Evolutionary conservation across 2,888 invertebrate species (phyloP).

Genomic region (Drosophila mimica): DNA sequence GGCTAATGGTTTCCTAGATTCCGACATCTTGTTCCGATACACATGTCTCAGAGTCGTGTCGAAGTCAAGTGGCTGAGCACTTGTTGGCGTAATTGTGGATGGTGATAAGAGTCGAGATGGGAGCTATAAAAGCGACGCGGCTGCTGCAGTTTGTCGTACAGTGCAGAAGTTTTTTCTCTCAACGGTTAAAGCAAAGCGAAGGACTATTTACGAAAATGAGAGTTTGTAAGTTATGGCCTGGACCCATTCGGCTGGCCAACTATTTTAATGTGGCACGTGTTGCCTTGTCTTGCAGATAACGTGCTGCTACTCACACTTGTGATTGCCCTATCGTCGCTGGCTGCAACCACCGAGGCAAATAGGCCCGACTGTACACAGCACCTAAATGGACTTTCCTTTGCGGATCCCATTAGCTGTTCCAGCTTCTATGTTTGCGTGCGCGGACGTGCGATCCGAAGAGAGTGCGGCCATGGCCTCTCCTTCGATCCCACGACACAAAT

Average conservation of each 20-base stretch:
- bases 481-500: constrained; percentile 53
- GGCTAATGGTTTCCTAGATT: constrained; percentile 30
- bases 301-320: constrained; percentile 55
- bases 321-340: constrained; percentile 35
- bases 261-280: not conserved
- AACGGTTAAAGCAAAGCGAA: constrained; percentile 29
- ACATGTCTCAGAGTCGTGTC: constrained; percentile 30
- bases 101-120: constrained; percentile 34
- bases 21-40: constrained; percentile 35
- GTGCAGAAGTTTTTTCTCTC: constrained; percentile 39
- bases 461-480: constrained; percentile 46
- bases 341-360: constrained; percentile 35
- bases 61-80: constrained; percentile 43
- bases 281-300: constrained; percentile 38
- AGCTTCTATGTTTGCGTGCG: constrained; percentile 57
- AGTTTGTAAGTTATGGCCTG: constrained; percentile 49
- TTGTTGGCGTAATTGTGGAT: constrained; percentile 21
- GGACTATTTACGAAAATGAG: constrained; percentile 48
- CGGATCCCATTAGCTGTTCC: constrained; percentile 57
- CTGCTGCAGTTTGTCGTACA: constrained; percentile 25
- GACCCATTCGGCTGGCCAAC: not conserved
- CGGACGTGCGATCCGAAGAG: constrained; percentile 46
- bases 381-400: constrained; percentile 49
- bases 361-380: constrained; percentile 51
- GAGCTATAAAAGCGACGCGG: constrained; percentile 41